These are phyloP conservation scores for Diarsia rubi DNA, from an alignment of 2,888 invertebrate genomes.

Conservation along the genomic window DNA sequence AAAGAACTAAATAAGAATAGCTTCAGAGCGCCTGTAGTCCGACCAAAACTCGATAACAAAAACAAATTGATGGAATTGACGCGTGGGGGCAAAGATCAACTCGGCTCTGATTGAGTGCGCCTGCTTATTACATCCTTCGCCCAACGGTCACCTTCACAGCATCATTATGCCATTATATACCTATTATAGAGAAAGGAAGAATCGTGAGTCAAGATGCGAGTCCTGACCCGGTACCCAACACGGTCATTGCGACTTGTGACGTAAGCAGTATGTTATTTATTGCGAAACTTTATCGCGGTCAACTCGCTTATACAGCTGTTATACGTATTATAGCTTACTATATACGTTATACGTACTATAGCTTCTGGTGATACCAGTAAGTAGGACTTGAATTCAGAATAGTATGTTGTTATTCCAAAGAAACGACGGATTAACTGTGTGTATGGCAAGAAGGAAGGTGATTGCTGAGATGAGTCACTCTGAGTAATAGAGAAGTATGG, in stretches of 20 bases:
- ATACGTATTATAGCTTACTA: no score
- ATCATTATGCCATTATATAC: conserved; percentile 44
- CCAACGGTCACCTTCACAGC: conserved; percentile 51
- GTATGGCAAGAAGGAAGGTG: no score
- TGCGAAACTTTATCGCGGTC: conserved; percentile 68
- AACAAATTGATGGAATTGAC: conserved; percentile 36
- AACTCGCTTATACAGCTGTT: conserved; percentile 21
- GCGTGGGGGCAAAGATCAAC: conserved; percentile 56
- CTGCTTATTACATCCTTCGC: conserved; percentile 38
- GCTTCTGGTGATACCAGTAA: conserved; percentile 39
- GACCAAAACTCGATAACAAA: conserved; percentile 17
- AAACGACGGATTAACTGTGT: no score
- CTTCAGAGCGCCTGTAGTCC: background rate
- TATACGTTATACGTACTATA: background rate
- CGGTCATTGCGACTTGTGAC: conserved; percentile 66
- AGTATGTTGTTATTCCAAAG: background rate
- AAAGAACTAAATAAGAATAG: background rate
- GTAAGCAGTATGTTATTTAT: conserved; percentile 66
- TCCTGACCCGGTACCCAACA: conserved; percentile 57
- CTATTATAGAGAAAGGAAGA: conserved; percentile 53
- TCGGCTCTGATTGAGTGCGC: conserved; percentile 24
- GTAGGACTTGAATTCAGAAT: conserved; percentile 14
- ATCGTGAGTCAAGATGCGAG: conserved; percentile 60
- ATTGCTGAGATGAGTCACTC: no score
- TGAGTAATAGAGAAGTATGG: no score